phyloP scores from a whole-genome alignment of 2,113 vertebrate species.

The Gavialis gangeticus region DNA sequence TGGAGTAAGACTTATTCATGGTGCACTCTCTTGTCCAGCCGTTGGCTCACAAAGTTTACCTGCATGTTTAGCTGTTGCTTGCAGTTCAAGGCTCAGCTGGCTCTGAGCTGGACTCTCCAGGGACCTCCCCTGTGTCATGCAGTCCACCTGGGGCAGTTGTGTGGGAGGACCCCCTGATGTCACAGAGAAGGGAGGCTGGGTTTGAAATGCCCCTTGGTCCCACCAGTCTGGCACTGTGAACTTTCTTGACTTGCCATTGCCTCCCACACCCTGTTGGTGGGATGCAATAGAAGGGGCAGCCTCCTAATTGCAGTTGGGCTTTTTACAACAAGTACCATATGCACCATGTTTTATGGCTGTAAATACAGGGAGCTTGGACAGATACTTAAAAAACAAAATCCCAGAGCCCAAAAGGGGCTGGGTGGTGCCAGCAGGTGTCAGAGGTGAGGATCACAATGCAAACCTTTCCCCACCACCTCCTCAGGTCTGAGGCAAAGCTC shows the following conservation, averaged over 20 bases:
- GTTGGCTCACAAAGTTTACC: not conserved
- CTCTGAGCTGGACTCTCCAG: too few relatives aligned
- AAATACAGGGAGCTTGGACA: not conserved
- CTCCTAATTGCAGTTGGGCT: too few relatives aligned
- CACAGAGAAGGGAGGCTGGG: not conserved
- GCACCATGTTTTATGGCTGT: not conserved
- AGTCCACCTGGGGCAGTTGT: not conserved
- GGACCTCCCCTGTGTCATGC: not conserved
- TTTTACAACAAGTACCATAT: not conserved
- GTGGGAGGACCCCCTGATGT: not conserved
- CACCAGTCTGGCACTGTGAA: not conserved
- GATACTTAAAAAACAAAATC: not conserved
- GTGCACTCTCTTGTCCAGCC: too few relatives aligned
- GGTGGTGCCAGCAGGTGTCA: not conserved
- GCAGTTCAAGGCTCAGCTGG: not conserved
- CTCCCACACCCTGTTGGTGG: not conserved
- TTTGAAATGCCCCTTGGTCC: not conserved
- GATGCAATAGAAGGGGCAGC: not conserved
- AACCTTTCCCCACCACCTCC: not conserved
- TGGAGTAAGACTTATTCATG: too few relatives aligned
- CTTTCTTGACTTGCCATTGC: not conserved
- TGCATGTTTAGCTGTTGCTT: not conserved
- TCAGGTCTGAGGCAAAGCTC: not conserved
- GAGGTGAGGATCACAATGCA: not conserved
- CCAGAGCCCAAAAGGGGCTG: not conserved